These are phyloP conservation scores for Ictalurus punctatus DNA, from an alignment of 2,113 vertebrate genomes.

Conservation along the genomic window DNA sequence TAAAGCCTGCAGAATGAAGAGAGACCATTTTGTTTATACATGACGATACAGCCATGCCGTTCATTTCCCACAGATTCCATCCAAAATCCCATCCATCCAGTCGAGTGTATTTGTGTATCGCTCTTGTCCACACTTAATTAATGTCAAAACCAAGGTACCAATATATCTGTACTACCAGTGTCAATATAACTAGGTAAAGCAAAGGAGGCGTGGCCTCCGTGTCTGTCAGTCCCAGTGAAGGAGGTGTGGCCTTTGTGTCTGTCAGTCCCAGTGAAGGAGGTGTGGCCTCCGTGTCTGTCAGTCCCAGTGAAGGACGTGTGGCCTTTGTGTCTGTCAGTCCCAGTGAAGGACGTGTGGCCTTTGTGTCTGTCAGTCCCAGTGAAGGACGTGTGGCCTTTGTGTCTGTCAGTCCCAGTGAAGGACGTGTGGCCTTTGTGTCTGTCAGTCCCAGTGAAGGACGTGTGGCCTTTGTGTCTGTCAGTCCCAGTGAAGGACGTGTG, in stretches of 20 bases:
- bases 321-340: neutral
- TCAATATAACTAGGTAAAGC: neutral
- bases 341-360: neutral
- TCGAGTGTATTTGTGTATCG: neutral
- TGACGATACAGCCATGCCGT: neutral
- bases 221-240: neutral
- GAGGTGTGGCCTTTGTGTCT: neutral
- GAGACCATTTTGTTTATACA: neutral
- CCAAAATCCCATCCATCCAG: neutral
- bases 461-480: no score
- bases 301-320: neutral
- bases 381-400: no score
- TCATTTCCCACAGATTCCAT: neutral
- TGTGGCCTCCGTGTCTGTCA: neutral
- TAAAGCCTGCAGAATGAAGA: constrained; percentile 78
- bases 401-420: no score
- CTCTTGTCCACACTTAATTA: no score
- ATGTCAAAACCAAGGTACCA: no score
- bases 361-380: neutral
- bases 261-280: neutral
- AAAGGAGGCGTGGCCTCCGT: neutral
- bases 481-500: neutral
- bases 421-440: no score
- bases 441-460: no score
- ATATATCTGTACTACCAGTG: neutral